A percentile compares a stretch with the other conserved stretches of the same genome.
These are phyloP conservation scores for Nematolebias whitei DNA, from an alignment of 2,113 vertebrate species.

Conservation along the genomic window DNA sequence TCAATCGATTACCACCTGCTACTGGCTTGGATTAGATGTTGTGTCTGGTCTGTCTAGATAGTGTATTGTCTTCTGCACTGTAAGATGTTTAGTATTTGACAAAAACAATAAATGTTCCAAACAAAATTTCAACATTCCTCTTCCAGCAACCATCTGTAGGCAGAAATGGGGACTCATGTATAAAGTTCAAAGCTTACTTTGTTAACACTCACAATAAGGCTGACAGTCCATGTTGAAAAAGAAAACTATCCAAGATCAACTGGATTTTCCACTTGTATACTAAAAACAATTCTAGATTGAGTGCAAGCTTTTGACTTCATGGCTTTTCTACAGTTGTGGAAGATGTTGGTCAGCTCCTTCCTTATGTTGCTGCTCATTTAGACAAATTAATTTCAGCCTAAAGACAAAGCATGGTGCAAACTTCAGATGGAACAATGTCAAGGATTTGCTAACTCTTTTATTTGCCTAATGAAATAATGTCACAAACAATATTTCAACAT, in stretches of 20 bases:
- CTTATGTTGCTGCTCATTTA: too few species aligned
- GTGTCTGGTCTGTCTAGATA: too few species aligned
- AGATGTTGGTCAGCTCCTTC: too few species aligned
- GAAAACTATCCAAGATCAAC: background rate
- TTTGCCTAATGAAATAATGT: too few species aligned
- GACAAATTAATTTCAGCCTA: too few species aligned
- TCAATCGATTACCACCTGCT: slow-evolving; percentile 55
- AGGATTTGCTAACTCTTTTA: too few species aligned
- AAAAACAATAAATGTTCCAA: slow-evolving; percentile 10
- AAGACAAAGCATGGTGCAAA: too few species aligned
- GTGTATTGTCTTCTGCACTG: background rate
- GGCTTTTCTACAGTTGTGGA: too few species aligned
- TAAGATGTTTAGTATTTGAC: background rate
- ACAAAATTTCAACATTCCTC: background rate
- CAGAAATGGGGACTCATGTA: slow-evolving; percentile 8
- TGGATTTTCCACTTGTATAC: background rate
- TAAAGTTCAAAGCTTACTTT: background rate
- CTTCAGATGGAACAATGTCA: too few species aligned
- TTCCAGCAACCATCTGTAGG: background rate
- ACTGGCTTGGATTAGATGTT: slow-evolving; percentile 39
- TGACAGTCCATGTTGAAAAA: slow-evolving; percentile 28
- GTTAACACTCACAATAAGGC: background rate
- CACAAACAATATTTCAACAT: too few species aligned
- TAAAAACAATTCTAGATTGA: background rate
- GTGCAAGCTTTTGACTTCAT: background rate